Percentiles rank a stretch among this genome's conserved stretches.
These are phyloP conservation scores for Aphidius colemani DNA, from an alignment of 2,888 invertebrate genomes.

Conservation along the genomic window DNA sequence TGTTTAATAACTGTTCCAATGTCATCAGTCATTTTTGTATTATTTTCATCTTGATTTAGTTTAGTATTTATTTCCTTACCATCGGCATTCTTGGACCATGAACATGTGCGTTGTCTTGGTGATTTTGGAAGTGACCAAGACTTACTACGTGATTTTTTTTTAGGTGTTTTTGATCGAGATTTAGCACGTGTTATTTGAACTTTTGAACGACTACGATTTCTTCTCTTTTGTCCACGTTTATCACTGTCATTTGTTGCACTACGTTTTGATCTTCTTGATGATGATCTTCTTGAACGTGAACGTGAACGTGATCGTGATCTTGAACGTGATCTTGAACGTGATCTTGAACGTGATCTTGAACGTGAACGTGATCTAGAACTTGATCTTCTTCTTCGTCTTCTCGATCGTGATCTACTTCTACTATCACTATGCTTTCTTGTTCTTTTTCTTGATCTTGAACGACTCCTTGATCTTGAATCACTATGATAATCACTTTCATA, in stretches of 20 bases:
- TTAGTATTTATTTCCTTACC: constrained; percentile 20
- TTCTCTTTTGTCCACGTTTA: constrained; percentile 30
- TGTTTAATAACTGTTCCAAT: constrained; percentile 2
- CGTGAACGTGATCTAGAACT: constrained; percentile 26
- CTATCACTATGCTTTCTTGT: constrained; percentile 40
- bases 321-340: constrained; percentile 45
- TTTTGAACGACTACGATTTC: constrained; percentile 41
- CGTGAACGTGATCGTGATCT: constrained; percentile 53
- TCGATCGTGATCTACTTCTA: constrained; percentile 12
- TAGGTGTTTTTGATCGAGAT: constrained; percentile 43
- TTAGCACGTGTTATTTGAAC: constrained; percentile 49
- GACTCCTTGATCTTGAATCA: constrained; percentile 45
- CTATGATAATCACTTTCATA: constrained; percentile 57
- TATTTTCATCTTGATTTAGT: constrained; percentile 6
- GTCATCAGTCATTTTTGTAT: constrained; percentile 7
- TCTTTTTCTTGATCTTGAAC: constrained; percentile 47
- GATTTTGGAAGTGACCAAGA: constrained; percentile 69
- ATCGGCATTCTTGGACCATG: constrained; percentile 62
- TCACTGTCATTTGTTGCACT: constrained; percentile 37
- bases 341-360: constrained; percentile 36
- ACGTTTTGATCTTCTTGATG: constrained; percentile 36
- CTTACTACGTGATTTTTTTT: constrained; percentile 61
- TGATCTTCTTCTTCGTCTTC: constrained; percentile 31
- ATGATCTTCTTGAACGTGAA: constrained; percentile 31
- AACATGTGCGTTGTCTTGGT: constrained; percentile 55